These are phyloP conservation scores for Neotoxoptera formosana DNA, from an alignment of 1,140 invertebrate genomes.

Conservation along the genomic window DNA sequence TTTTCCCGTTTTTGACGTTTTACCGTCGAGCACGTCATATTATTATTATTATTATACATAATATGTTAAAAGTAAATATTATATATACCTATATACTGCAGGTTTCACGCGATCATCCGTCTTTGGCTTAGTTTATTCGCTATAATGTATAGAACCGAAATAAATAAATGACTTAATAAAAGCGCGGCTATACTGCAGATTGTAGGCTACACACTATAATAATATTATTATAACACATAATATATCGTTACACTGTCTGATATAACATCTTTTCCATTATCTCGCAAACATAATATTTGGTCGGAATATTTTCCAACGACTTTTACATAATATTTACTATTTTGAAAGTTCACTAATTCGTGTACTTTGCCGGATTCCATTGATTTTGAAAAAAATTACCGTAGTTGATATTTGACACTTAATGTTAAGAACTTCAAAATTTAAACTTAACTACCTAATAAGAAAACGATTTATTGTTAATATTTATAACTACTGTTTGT, in stretches of 20 bases:
- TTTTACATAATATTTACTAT: too few species aligned
- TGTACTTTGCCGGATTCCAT: background rate
- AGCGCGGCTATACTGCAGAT: background rate
- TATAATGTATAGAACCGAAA: background rate
- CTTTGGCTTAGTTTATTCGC: background rate
- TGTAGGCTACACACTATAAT: background rate
- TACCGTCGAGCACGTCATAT: background rate
- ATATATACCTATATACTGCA: background rate
- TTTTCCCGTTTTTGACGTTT: background rate
- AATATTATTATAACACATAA: too few species aligned
- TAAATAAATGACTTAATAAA: background rate
- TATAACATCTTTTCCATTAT: background rate
- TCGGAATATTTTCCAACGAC: too few species aligned
- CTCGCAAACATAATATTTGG: background rate
- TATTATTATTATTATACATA: background rate
- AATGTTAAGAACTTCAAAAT: too few species aligned
- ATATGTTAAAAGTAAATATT: background rate
- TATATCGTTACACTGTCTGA: background rate
- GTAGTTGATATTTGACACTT: background rate
- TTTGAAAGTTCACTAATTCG: too few species aligned
- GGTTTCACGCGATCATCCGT: background rate
- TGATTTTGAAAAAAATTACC: background rate
- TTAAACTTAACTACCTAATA: too few species aligned
- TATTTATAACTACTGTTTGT: background rate
- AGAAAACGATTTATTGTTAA: background rate